phyloP scores from a whole-genome alignment of 2,797 vertebrate species.

The Phrynocephalus vlangalii region DNA sequence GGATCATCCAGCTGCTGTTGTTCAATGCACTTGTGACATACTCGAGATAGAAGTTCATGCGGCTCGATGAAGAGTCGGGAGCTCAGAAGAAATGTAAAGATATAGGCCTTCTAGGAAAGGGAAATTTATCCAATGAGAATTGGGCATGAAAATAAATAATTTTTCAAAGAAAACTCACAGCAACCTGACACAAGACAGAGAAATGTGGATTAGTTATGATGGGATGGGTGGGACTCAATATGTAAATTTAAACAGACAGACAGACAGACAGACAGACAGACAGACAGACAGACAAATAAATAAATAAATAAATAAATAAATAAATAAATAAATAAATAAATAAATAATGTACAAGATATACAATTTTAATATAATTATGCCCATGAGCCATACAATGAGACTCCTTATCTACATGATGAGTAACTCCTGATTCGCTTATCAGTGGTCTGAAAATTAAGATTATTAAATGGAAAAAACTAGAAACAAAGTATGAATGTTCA shows the following conservation, averaged over 20 bases:
- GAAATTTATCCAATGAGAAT: conserved; percentile 26
- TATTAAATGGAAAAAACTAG: too few species aligned
- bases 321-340: too few species aligned
- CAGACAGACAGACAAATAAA: too few species aligned
- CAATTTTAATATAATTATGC: neutral
- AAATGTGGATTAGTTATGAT: neutral
- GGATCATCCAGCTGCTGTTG: conserved; percentile 92
- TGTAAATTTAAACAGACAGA: too few species aligned
- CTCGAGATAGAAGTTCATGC: conserved; percentile 91
- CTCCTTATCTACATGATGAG: too few species aligned
- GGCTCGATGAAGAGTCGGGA: conserved; percentile 94
- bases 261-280: too few species aligned
- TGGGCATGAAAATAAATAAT: neutral
- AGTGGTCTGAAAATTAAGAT: too few species aligned
- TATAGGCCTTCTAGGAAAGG: conserved; percentile 87
- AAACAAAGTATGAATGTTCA: too few species aligned
- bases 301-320: too few species aligned
- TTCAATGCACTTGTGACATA: conserved; percentile 93
- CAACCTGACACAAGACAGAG: neutral
- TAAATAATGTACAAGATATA: neutral
- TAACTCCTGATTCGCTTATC: too few species aligned
- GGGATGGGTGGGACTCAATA: neutral
- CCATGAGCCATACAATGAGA: neutral
- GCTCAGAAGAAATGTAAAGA: conserved; percentile 95
- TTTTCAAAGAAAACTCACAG: rapidly evolving